Evolutionary conservation across 1,140 invertebrate genomes (phyloP).

Genomic region (Drosophila nigromelanica): DNA sequence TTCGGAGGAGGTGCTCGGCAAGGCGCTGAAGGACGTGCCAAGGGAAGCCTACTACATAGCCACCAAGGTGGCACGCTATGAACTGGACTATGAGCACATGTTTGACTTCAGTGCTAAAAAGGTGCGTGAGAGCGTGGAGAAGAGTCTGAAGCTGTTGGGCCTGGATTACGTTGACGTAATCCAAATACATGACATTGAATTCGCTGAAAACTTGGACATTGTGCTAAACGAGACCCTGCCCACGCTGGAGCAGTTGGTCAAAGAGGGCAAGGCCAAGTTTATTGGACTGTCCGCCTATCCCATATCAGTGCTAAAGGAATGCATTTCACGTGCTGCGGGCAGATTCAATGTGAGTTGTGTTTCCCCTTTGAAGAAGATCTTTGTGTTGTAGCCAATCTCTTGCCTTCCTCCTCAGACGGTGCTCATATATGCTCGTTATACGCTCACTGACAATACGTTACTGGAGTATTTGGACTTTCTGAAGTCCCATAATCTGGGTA

Average conservation of each 20-base stretch:
- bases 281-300: conserved; percentile 96
- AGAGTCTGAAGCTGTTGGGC: conserved; percentile 90
- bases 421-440: conserved; percentile 91
- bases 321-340: conserved; percentile 86
- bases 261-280: conserved; percentile 90
- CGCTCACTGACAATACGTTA: conserved; percentile 91
- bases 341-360: conserved; percentile 65
- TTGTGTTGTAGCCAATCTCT: neutral
- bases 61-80: conserved; percentile 96
- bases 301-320: conserved; percentile 89
- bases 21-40: conserved; percentile 91
- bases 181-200: conserved; percentile 96
- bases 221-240: conserved; percentile 95
- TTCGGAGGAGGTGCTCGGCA: conserved; percentile 92
- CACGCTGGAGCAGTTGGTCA: conserved; percentile 89
- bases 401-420: conserved; percentile 86
- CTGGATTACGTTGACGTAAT: conserved; percentile 95
- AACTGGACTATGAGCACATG: conserved; percentile 89
- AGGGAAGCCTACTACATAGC: conserved; percentile 93
- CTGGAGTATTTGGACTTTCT: conserved; percentile 89
- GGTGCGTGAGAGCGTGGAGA: conserved; percentile 90
- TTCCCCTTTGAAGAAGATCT: too few species aligned
- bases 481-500: conserved; percentile 89
- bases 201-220: conserved; percentile 90
- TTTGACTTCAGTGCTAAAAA: conserved; percentile 94